Base-by-base conservation (phyloP, 2,797 vertebrate genomes). In the Gila robusta region DNA sequence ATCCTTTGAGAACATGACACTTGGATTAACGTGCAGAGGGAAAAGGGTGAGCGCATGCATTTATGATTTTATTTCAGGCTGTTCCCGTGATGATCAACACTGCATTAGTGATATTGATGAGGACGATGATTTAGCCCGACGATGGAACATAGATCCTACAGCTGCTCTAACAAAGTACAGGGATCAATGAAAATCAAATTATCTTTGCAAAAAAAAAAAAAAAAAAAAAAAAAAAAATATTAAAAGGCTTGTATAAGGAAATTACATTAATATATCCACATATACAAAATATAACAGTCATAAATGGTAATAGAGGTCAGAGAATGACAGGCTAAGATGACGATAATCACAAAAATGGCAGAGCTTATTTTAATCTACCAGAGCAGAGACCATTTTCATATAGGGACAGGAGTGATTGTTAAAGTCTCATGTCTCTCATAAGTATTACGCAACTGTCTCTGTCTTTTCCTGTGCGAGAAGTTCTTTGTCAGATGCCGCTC, bases 81-180 rank as follows among this genome's bases (percentile, higher is more conserved):
- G 87, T 37, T 86, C 89, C 88, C 19, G 59, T 70, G 47, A 87
- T 88, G 83, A 89, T 87, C 82, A 71, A 81, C 80, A 70, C 44
- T 0, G 21, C 88, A 86, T 93, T 90, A 89, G 84, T 92, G 82
- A 91, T 89, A 88, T 86, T 91, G 87, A 92, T 88, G 83, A 86
- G 87, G 81, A 11, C 35, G 62, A 85, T 56, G 84, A 69, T n/a
- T 44, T 52, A 47, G 67, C 74, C 67, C 23, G 28, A 56, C 54
- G 69, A 76, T 35, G 1, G 59, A 86, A 77, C 79, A 83, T 89
- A 82, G 87, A 81, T 76, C 70, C 62, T 44, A 70, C 79, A 54
- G 69, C 21, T 35, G 67, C 2, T 23, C 81, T 86, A 54, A 62
- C 88, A 84, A 71, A 74, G 81, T 35, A 35, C 37, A 26, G 35